Evolutionary conservation across 2,113 vertebrate species (phyloP), one percentile per base, ranked within the genome.

Genomic region (Rhea pennata): DNA sequence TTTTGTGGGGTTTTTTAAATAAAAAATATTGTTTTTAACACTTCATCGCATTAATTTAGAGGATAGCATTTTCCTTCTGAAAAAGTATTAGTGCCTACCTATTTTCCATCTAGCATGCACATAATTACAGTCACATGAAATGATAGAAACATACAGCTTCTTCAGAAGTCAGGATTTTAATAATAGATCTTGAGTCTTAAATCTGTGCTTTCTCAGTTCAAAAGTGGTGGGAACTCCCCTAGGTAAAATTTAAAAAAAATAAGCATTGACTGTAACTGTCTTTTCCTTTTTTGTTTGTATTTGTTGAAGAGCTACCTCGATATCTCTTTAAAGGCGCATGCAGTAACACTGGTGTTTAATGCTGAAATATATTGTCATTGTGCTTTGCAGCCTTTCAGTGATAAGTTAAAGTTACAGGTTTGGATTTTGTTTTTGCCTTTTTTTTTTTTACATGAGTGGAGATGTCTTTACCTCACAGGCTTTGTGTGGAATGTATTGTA

Each of bases 301-400:
- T 85, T 94, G 59, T 44, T 95, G 92, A 95, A 88, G 87, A 93
- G 81, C 84, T 91, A 58, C 78, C 73, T 53, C 91, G 58, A 29
- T 93, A 44, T 79, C 95, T 92, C 91, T 90, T 93, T 83, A 67
- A 87, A 97, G 96, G 85, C 91, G 94, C 54, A 64, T 73, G 74
- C 84, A 94, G 1, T 91, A 91, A 42, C 13, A 46, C 70, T 82
- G 7, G 0, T 93, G 46, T 83, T 91, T 73, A 73, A 71, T 36
- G 64, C 26, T 94, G 81, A 96, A 85, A 74, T 74, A 61, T 10
- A 39, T 80, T 91, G 89, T 83, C 94, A n/a, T 19, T 44, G 66
- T 66, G 77, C 77, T 96, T 66, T 73, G 84, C 2, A 0, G 17
- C 36, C 79, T 93, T 56, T n/a, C 66, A 62, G 1, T 19, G 71